A percentile compares a stretch with the other conserved stretches of the same genome.
Conservation (phyloP, 1,140 invertebrate genomes). For the Gryllus bimaculatus region DNA sequence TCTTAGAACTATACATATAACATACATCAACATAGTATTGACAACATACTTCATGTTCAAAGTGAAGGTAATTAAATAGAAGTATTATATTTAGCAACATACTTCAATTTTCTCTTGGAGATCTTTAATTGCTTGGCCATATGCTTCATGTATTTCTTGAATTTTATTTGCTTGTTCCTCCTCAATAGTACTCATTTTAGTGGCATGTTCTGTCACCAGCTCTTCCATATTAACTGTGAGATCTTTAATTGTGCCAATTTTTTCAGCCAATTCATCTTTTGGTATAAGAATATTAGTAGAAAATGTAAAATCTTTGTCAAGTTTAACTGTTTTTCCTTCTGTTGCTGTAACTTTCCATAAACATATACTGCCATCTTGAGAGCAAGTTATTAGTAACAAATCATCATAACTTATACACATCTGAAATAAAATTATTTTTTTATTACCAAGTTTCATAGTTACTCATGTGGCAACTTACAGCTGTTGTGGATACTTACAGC, state of each 20-base stretch:
- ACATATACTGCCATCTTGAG: constrained; percentile 65
- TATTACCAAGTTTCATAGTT: background rate
- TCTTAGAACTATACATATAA: background rate
- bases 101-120: constrained; percentile 60
- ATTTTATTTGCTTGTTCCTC: constrained; percentile 52
- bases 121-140: constrained; percentile 56
- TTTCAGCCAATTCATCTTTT: constrained; percentile 32
- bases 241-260: constrained; percentile 39
- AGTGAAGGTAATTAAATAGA: background rate
- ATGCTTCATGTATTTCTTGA: constrained; percentile 55
- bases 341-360: constrained; percentile 72
- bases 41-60: background rate
- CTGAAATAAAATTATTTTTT: constrained; percentile 31
- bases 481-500: constrained; percentile 34
- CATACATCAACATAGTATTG: background rate
- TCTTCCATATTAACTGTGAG: constrained; percentile 56
- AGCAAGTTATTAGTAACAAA: constrained; percentile 61
- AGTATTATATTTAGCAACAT: background rate
- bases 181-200: constrained; percentile 57
- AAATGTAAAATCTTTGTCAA: constrained; percentile 63
- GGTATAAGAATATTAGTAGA: constrained; percentile 66
- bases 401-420: constrained; percentile 67
- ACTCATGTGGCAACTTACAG: background rate
- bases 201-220: constrained; percentile 59
- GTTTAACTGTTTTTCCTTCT: constrained; percentile 53